Evolutionary conservation across 1,140 invertebrate genomes (phyloP).

Genomic region (Arion vulgaris): DNA sequence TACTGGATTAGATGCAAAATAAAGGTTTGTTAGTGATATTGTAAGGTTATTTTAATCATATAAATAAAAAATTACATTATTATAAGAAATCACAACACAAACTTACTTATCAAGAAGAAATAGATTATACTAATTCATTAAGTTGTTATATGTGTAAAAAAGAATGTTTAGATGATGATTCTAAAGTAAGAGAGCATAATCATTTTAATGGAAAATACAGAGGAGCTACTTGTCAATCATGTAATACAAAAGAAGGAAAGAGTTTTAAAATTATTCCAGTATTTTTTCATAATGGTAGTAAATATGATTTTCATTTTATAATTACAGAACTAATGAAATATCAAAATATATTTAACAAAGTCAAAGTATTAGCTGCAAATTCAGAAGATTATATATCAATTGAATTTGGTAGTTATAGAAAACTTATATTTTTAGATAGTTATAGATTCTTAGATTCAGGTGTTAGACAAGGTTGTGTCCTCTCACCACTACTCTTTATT

Average conservation of each 20-base stretch:
- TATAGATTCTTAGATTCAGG: too few relatives aligned
- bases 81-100: background rate
- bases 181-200: constrained; percentile 1
- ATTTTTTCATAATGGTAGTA: too few relatives aligned
- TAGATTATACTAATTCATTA: constrained; percentile 1
- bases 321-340: constrained; percentile 3
- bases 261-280: too few relatives aligned
- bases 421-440: constrained; percentile 8
- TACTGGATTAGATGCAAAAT: too few relatives aligned
- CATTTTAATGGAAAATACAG: constrained; percentile 2
- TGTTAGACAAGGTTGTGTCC: too few relatives aligned
- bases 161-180: constrained; percentile 2
- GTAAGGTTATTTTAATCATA: constrained; percentile 5
- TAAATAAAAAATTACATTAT: background rate
- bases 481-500: too few relatives aligned
- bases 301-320: constrained; percentile 15
- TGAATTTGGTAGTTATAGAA: constrained; percentile 1
- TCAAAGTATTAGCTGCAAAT: background rate
- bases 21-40: too few relatives aligned
- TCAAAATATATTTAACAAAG: background rate
- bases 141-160: constrained; percentile 10
- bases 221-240: background rate
- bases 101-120: constrained; percentile 14
- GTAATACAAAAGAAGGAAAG: constrained; percentile 11
- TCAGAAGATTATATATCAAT: constrained; percentile 11